Conservation (phyloP, 2,888 invertebrate genomes). For the Pemphredon lugubris region DNA sequence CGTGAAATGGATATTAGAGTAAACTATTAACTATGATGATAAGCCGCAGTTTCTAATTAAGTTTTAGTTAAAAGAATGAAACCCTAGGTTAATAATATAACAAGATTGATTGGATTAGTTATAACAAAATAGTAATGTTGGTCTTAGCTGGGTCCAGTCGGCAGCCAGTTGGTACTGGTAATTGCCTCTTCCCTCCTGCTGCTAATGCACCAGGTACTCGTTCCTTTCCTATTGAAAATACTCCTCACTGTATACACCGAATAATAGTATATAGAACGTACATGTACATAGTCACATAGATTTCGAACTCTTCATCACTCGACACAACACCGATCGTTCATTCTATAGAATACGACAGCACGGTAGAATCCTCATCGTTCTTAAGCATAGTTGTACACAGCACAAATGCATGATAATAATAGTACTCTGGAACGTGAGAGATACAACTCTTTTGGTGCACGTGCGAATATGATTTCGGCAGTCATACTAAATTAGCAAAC, state of each 20-base stretch:
- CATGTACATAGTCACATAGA: constrained; percentile 33
- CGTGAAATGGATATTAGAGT: constrained; percentile 36
- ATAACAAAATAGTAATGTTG: constrained; percentile 73
- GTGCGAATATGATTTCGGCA: constrained; percentile 19
- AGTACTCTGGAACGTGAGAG: no score
- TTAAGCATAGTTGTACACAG: constrained; percentile 22
- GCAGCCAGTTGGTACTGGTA: constrained; percentile 77
- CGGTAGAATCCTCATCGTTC: constrained; percentile 37
- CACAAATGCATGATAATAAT: constrained; percentile 52
- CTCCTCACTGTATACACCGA: constrained; percentile 45
- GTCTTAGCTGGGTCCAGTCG: constrained; percentile 79
- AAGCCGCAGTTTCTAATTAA: constrained; percentile 24
- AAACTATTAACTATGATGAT: constrained; percentile 30
- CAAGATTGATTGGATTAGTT: constrained; percentile 56
- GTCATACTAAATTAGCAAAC: no score
- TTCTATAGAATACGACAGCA: constrained; percentile 42
- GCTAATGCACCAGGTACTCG: constrained; percentile 78
- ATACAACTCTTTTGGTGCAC: no score
- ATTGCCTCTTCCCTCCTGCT: constrained; percentile 78
- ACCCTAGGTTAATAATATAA: constrained; percentile 41
- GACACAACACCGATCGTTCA: constrained; percentile 8
- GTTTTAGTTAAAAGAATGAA: constrained; percentile 40
- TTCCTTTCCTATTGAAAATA: constrained; percentile 67
- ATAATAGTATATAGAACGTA: constrained; percentile 24
- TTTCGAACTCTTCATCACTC: constrained; percentile 30